phyloP scores from a whole-genome alignment of 2,113 vertebrate species.

The Ceuthmochares aereus region DNA sequence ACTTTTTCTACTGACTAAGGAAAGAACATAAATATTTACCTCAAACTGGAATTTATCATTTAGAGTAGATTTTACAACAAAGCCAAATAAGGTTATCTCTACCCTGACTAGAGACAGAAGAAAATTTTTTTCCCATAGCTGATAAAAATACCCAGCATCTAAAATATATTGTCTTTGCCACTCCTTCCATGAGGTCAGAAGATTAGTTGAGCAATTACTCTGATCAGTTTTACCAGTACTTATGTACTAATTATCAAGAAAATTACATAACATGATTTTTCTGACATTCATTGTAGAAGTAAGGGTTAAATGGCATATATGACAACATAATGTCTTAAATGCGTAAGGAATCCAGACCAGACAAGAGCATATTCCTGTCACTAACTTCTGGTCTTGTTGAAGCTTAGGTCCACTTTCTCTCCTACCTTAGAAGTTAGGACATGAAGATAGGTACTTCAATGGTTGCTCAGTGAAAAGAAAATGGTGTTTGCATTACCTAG shows the following conservation, averaged over 20 bases:
- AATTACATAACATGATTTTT: not conserved
- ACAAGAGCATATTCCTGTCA: not conserved
- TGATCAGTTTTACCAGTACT: not conserved
- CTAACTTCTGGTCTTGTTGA: not conserved
- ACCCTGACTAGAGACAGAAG: not conserved
- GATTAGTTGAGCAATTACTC: not conserved
- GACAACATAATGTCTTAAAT: not conserved
- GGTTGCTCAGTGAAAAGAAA: accelerated
- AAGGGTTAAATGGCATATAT: not conserved
- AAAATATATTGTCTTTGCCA: not conserved
- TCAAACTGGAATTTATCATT: not conserved
- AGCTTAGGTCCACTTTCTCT: not conserved
- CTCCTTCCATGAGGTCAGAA: not conserved
- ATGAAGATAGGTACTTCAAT: not conserved
- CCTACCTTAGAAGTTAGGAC: not conserved
- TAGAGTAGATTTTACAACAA: not conserved
- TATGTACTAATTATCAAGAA: not conserved
- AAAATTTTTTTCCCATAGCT: not conserved
- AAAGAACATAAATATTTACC: not conserved
- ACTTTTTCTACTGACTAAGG: not conserved
- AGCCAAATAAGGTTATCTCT: not conserved
- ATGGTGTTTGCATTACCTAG: accelerated
- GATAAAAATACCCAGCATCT: not conserved
- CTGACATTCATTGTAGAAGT: not conserved
- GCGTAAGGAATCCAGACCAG: not conserved